Evolutionary conservation across 2,888 invertebrate genomes (phyloP), one percentile per base, ranked within the genome.

Genomic region (Drosophila prostipennis): DNA sequence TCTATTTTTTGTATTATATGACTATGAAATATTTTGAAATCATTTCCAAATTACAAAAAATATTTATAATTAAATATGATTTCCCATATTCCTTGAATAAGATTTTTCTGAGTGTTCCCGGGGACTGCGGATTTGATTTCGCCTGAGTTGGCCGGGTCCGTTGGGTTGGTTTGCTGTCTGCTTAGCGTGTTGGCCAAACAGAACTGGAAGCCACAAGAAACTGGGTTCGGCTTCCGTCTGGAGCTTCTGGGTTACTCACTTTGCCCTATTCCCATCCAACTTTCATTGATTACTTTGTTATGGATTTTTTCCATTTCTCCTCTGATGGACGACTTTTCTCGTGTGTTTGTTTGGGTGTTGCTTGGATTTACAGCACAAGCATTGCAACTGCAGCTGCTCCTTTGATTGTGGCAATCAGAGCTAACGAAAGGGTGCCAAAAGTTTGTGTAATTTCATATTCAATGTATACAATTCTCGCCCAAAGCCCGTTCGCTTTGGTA

Each of bases 231-330:
- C 63, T 74, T 75, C 64, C 73, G 64, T 68, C 63, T 72, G 54
- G 36, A 42, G 71, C 64, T 70, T 39, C 70, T 53, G 56, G 37
- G 54, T 54, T 54, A 51, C 51, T 37, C 61, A 34, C 40, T 29
- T 29, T 8, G 19, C 54, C 49, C 42, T 56, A 39, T 32, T 46
- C 42, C 42, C 56, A 39, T 37, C 49, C 79, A 67, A 67, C 75
- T 72, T 72, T 86, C 76, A 86, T 84, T 84, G 84, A 84, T 84
- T 84, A 86, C 88, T 82, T 88, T 87, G 87, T 85, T 86, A 85
- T 88, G 75, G 88, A 86, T 88, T 80, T 86, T 60, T 72, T 72
- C 75, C 81, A 79, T 79, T 84, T 84, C 75, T 71, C 73, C 72
- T 69, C 46, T 23, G 16, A 14, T 26, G 26, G 5, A 26, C 26